phyloP scores from a whole-genome alignment of 2,113 vertebrate species.

The Polyodon spathula region DNA sequence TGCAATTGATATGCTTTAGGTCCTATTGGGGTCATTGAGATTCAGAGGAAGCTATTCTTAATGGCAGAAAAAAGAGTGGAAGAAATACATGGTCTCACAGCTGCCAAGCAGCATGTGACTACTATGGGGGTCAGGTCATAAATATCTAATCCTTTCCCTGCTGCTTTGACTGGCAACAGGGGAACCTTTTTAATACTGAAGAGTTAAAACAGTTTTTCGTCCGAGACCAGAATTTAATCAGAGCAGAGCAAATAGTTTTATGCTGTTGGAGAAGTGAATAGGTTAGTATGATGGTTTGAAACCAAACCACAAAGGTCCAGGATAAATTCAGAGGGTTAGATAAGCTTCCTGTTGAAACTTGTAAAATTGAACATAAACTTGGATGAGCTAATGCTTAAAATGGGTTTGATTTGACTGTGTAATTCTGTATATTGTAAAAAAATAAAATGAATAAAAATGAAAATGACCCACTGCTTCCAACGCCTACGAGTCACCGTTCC shows the following conservation, averaged over 20 bases:
- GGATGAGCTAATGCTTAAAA: too few species aligned
- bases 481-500: too few species aligned
- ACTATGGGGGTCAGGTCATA: conserved; percentile 55
- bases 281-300: neutral
- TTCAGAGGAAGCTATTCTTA: conserved; percentile 70
- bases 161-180: conserved; percentile 62
- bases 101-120: conserved; percentile 70
- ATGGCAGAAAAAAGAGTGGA: conserved; percentile 59
- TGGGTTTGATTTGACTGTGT: too few species aligned
- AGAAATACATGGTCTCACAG: conserved; percentile 58
- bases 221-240: conserved; percentile 7
- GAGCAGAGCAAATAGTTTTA: conserved; percentile 4
- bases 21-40: conserved; percentile 78
- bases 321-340: neutral
- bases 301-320: neutral
- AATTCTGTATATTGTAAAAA: too few species aligned
- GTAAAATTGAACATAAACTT: too few species aligned
- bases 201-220: conserved; percentile 20
- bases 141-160: conserved; percentile 67
- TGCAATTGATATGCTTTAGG: conserved; percentile 77
- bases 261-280: conserved; percentile 6
- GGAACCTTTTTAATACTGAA: conserved; percentile 52
- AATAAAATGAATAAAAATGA: too few species aligned
- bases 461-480: too few species aligned
- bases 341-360: neutral